Percentiles rank a stretch among this genome's conserved stretches.
These are phyloP conservation scores for Martes martes DNA, from an alignment of 2,113 vertebrate genomes.

Conservation along the genomic window DNA sequence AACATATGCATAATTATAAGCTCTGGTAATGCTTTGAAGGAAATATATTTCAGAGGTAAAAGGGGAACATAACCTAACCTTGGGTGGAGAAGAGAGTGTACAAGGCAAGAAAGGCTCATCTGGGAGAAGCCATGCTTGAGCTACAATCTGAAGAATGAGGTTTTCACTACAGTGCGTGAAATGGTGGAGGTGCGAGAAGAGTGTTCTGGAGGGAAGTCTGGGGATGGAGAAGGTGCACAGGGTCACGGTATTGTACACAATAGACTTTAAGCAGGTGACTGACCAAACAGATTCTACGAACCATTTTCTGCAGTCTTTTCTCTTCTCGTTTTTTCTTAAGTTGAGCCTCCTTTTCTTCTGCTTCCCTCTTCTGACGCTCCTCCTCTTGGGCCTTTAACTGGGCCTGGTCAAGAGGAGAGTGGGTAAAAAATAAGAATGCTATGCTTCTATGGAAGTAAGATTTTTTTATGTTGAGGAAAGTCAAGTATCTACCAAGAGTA, in stretches of 20 bases:
- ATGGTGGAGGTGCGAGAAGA: background rate
- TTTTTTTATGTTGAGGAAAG: background rate
- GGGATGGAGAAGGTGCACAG: background rate
- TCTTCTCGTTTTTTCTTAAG: slow-evolving; percentile 86
- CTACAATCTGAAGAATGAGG: background rate
- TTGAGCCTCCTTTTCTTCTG: slow-evolving; percentile 86
- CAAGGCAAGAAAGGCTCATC: background rate
- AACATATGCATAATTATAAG: background rate
- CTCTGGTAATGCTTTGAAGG: background rate
- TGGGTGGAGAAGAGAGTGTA: background rate
- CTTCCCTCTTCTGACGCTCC: slow-evolving; percentile 83
- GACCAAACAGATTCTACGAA: slow-evolving; percentile 61
- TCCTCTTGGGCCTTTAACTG: slow-evolving; percentile 90
- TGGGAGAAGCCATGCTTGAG: background rate
- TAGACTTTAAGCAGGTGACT: background rate
- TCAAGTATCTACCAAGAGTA: background rate
- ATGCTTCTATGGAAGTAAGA: background rate
- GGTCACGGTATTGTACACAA: background rate
- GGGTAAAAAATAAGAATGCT: slow-evolving; percentile 37
- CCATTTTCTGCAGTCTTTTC: slow-evolving; percentile 88
- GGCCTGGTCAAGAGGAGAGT: slow-evolving; percentile 81
- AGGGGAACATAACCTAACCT: background rate
- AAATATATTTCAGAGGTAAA: background rate
- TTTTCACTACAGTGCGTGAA: background rate
- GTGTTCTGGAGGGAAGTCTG: background rate